Evolutionary conservation across 2,113 vertebrate genomes (phyloP).

Genomic region (Actinemys pallida): DNA sequence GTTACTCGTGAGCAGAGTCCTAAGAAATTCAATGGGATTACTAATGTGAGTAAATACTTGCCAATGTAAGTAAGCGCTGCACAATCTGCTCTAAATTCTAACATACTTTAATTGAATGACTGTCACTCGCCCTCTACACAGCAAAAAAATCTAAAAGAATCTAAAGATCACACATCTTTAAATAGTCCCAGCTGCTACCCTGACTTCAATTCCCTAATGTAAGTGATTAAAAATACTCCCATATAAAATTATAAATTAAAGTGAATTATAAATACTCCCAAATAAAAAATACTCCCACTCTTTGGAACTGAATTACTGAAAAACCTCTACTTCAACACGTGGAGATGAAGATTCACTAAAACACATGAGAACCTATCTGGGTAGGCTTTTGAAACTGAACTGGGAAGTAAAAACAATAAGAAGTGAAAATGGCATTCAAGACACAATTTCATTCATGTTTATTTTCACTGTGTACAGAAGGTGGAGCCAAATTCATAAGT

Average conservation of each 20-base stretch:
- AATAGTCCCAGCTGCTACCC: neutral
- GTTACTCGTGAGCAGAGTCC: neutral
- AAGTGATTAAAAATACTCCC: neutral
- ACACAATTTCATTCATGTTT: conserved; percentile 46
- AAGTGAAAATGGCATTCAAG: neutral
- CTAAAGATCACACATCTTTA: neutral
- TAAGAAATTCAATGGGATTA: neutral
- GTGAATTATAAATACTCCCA: neutral
- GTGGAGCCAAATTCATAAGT: conserved; percentile 83
- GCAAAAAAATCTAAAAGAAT: neutral
- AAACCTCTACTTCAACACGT: neutral
- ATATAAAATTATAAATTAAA: neutral
- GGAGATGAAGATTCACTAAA: conserved; percentile 1
- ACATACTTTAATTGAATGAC: neutral
- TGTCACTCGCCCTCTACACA: neutral
- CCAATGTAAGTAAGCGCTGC: neutral
- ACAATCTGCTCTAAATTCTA: neutral
- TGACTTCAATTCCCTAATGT: neutral
- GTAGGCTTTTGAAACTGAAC: neutral
- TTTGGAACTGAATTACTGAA: neutral
- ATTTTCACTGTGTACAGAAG: conserved; percentile 81
- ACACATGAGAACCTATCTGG: neutral
- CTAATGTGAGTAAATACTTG: neutral
- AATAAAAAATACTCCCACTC: neutral
- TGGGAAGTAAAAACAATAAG: neutral